These are phyloP conservation scores for Pelodiscus sinensis DNA, from an alignment of 2,113 vertebrate species.

Conservation along the genomic window DNA sequence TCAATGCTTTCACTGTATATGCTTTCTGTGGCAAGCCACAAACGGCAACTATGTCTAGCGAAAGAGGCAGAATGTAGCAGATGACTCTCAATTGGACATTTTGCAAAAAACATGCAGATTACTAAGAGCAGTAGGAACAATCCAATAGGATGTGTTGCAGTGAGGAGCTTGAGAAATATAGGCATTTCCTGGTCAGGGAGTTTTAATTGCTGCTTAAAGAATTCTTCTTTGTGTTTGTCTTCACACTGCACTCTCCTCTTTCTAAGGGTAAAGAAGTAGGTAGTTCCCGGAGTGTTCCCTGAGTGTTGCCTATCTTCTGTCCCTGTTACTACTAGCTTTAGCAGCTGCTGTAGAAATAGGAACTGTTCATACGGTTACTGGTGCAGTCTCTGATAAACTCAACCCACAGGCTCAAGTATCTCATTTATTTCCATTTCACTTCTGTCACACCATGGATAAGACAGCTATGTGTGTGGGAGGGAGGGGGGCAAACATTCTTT, in stretches of 20 bases:
- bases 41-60: not conserved
- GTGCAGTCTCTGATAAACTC: not conserved
- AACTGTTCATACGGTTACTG: not conserved
- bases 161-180: not conserved
- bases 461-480: too few species aligned
- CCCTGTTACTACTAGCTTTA: not conserved
- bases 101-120: not conserved
- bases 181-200: not conserved
- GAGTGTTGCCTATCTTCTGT: not conserved
- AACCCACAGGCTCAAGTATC: not conserved
- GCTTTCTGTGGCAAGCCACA: not conserved
- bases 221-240: not conserved
- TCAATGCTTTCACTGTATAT: not conserved
- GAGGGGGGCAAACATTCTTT: not conserved
- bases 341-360: not conserved
- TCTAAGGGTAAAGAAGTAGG: not conserved
- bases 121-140: not conserved
- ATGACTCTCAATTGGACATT: not conserved
- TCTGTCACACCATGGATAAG: not conserved
- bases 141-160: not conserved
- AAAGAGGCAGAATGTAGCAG: not conserved
- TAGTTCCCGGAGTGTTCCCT: not conserved
- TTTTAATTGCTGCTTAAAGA: not conserved
- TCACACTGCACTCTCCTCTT: not conserved
- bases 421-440: not conserved